These are phyloP conservation scores for Ferdinandea cuprea DNA, from an alignment of 2,888 invertebrate genomes.

Conservation along the genomic window DNA sequence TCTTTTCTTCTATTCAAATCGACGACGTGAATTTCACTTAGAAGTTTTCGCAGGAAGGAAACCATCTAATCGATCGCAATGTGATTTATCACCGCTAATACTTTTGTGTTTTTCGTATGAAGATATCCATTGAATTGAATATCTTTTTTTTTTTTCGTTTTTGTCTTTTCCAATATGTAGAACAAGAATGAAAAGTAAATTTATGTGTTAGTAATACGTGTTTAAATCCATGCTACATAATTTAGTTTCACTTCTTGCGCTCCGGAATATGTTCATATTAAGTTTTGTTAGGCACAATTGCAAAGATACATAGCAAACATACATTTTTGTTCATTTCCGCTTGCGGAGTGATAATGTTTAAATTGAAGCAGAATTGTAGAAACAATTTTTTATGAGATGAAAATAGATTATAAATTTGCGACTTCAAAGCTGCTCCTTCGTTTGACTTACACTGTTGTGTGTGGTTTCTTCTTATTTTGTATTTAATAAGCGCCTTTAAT, in stretches of 20 bases:
- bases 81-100: slow-evolving; percentile 55
- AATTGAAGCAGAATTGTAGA: no score
- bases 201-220: slow-evolving; percentile 12
- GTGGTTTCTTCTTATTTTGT: neutral
- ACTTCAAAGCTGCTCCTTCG: no score
- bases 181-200: neutral
- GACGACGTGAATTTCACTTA: slow-evolving; percentile 49
- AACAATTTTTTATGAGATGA: no score
- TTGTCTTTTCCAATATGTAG: neutral
- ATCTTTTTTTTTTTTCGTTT: slow-evolving; percentile 13
- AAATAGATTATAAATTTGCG: no score
- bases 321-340: no score
- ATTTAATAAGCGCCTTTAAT: no score
- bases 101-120: slow-evolving; percentile 27
- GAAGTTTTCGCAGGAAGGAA: slow-evolving; percentile 44
- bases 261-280: no score
- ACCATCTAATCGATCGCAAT: slow-evolving; percentile 38
- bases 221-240: neutral
- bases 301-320: no score
- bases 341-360: no score
- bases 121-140: slow-evolving; percentile 21
- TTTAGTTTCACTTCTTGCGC: neutral
- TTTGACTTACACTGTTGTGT: no score
- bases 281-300: no score
- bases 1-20: slow-evolving; percentile 41